Evolutionary conservation across 2,797 vertebrate species (phyloP).

Genomic region (Lithobates sylvaticus): DNA sequence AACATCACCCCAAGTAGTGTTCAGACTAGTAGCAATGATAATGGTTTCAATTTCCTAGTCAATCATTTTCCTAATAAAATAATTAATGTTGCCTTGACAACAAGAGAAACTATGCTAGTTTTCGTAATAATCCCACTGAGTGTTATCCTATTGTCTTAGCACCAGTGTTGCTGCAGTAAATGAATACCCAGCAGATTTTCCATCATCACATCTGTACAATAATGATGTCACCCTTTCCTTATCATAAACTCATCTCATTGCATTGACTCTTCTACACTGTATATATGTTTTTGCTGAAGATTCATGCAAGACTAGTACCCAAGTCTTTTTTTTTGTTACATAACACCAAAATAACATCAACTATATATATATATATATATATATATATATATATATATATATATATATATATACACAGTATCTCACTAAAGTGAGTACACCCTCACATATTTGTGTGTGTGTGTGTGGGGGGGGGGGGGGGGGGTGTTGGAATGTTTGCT

Average conservation of each 20-base stretch:
- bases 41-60: slow-evolving; percentile 63
- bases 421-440: too few species aligned
- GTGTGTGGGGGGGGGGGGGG: too few species aligned
- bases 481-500: too few species aligned
- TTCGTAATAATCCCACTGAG: slow-evolving; percentile 70
- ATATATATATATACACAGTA: too few species aligned
- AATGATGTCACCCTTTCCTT: slow-evolving; percentile 72
- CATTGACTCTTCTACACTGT: neutral
- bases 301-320: neutral
- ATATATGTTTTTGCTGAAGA: too few species aligned
- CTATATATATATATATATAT: too few species aligned
- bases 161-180: slow-evolving; percentile 46
- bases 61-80: slow-evolving; percentile 65
- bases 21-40: slow-evolving; percentile 15
- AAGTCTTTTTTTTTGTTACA: too few species aligned
- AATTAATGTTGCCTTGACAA: slow-evolving; percentile 82
- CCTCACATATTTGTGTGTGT: too few species aligned
- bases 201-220: slow-evolving; percentile 73
- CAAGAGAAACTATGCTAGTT: slow-evolving; percentile 74
- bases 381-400: too few species aligned
- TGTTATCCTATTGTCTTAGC: slow-evolving; percentile 63
- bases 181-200: slow-evolving; percentile 75
- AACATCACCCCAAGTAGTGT: neutral
- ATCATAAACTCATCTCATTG: slow-evolving; percentile 36
- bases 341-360: too few species aligned